Evolutionary conservation across 2,113 vertebrate species (phyloP).

Genomic region (Spilogale gracilis): DNA sequence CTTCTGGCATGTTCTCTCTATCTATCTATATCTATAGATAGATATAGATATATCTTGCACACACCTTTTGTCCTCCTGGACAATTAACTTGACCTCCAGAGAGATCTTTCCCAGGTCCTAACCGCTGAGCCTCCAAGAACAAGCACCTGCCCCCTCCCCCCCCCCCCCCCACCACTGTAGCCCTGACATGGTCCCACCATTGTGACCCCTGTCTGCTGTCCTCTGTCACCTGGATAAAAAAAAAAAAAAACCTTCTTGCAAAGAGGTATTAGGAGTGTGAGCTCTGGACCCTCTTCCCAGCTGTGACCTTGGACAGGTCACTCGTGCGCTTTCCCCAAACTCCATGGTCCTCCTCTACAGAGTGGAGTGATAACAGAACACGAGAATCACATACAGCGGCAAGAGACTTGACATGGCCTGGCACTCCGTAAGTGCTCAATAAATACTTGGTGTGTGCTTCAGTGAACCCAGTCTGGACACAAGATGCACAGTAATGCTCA

Average conservation of each 20-base stretch:
- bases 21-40: no score
- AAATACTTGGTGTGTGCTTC: accelerated
- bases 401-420: neutral
- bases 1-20: neutral
- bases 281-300: neutral
- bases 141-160: neutral
- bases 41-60: no score
- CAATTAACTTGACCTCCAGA: neutral
- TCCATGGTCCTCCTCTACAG: neutral
- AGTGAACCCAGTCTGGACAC: neutral
- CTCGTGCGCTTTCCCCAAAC: neutral
- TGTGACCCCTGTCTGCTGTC: neutral
- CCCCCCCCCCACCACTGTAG: no score
- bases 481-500: neutral
- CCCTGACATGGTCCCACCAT: neutral
- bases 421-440: accelerated
- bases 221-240: neutral
- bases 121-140: neutral
- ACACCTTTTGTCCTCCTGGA: neutral
- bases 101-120: neutral
- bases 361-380: neutral
- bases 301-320: neutral
- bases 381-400: neutral
- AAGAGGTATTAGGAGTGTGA: neutral
- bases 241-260: neutral